Base-by-base conservation (phyloP, 2,113 vertebrate species). In the Prunella fulvescens region DNA sequence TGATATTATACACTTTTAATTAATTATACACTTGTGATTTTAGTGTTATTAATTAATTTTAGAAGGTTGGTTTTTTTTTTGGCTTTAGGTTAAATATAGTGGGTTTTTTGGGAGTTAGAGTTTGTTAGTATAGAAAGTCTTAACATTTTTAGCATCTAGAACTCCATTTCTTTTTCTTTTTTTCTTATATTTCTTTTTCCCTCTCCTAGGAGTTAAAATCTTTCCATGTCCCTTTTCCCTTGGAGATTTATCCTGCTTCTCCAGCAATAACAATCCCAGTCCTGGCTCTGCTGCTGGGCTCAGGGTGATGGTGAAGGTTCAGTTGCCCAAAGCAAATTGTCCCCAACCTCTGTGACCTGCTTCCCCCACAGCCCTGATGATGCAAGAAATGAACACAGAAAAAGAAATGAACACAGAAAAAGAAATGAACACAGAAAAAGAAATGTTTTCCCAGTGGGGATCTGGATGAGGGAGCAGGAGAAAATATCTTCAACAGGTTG, bases 361-460 rank as follows among this genome's bases (percentile, higher is more conserved):
- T 70, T 9, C n/a, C 50, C 71, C 31, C 48, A 1, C 0, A 1
- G 60, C 10, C 42, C 58, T 42, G 22, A 0, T 37, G 48, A 53
- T 39, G 44, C 86, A 39, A 24, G 28, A 69, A 51, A 56, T 71
- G 54, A 50, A 58, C 7, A 13, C 31, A 1, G n/a, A n/a, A n/a
- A n/a, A 39, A 24, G 28, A 69, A 51, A 56, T 71, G 54, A 50
- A 58, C 7, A 13, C 31, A 1, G n/a, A n/a, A n/a, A n/a, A 39
- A 24, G 28, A 69, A 51, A 56, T 71, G 54, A 50, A 58, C 7
- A 13, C 31, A 1, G n/a, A n/a, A n/a, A n/a, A n/a, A n/a, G n/a
- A n/a, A n/a, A n/a, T 28, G n/a, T 57, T 67, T 73, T 81, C 83
- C 78, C 9, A 0, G 6, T 15, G 76, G 77, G 74, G 58, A 65